Evolutionary conservation across 2,888 invertebrate species (phyloP).

Genomic region (Ecdyonurus torrentis): DNA sequence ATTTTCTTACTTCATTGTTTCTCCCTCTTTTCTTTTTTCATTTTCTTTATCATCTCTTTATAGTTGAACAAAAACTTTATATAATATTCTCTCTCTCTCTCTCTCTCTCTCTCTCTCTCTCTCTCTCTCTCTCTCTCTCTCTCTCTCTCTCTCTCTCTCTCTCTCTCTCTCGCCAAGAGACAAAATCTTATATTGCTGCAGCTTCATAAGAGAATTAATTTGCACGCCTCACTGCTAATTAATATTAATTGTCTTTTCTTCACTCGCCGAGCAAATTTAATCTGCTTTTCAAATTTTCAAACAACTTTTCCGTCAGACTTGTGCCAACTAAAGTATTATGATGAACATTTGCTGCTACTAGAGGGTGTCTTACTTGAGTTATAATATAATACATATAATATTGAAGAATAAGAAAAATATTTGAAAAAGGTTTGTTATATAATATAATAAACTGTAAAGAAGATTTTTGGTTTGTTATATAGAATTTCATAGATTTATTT

Average conservation of each 20-base stretch:
- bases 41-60: background rate
- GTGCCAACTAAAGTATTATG: background rate
- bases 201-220: constrained; percentile 8
- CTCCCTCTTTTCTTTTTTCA: background rate
- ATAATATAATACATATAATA: too few species aligned
- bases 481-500: too few species aligned
- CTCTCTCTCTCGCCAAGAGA: background rate
- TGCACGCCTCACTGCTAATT: constrained; percentile 9
- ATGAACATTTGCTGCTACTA: background rate
- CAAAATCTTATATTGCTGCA: background rate
- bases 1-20: background rate
- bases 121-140: too few species aligned
- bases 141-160: too few species aligned
- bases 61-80: background rate
- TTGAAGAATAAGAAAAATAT: too few species aligned
- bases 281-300: constrained; percentile 1
- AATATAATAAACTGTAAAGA: too few species aligned
- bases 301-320: constrained; percentile 2
- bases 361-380: background rate
- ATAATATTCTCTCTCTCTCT: background rate
- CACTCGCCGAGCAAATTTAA: background rate
- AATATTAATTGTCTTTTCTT: constrained; percentile 10
- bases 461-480: too few species aligned
- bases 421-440: too few species aligned
- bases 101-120: too few species aligned